Evolutionary conservation across 2,888 invertebrate species (phyloP), one percentile per base, ranked within the genome.

Genomic region (Lycaena phlaeas): DNA sequence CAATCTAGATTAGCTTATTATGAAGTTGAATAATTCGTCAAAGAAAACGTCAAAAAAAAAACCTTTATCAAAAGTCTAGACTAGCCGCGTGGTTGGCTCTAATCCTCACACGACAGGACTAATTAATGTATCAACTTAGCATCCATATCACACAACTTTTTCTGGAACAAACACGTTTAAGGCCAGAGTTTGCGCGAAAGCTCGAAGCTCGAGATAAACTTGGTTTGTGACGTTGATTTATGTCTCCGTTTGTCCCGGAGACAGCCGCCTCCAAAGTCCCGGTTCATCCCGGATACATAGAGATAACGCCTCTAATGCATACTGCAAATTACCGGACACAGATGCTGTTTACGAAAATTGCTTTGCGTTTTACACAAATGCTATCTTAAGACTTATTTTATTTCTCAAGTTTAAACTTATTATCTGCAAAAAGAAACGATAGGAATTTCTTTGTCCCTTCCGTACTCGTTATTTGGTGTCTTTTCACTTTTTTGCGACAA

Each of bases 221-320:
- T 69, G 61, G 58, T 61, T 61, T 62, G 61, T 73, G 82, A 81
- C 82, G 59, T 79, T 81, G 82, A 82, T 82, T 81, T 81, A 82
- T 81, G 74, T 72, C 69, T 69, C 63, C 64, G 74, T 75, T 79
- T 76, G 77, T 78, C 66, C 62, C 68, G 64, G 72, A 66, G 67
- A 70, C 59, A 12, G 22, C 36, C 22, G 61, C 60, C 64, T 65
- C 56, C 59, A 54, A 57, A 61, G 56, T 61, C 62, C 61, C 61
- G 66, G 64, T 63, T 69, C 67, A 63, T 65, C 65, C 67, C 63
- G 65, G 68, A 64, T 65, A 63, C 64, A 64, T 54, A 59, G 57
- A 67, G 79, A 78, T 78, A 78, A 73, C 69, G 59, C 60, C 56
- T 61, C 66, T 70, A 74, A 71, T 74, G 68, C 62, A 68, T 61